Percentiles rank a stretch among this genome's conserved stretches.
Conservation (phyloP, 2,797 vertebrate species). For the Chiroxiphia lanceolata region DNA sequence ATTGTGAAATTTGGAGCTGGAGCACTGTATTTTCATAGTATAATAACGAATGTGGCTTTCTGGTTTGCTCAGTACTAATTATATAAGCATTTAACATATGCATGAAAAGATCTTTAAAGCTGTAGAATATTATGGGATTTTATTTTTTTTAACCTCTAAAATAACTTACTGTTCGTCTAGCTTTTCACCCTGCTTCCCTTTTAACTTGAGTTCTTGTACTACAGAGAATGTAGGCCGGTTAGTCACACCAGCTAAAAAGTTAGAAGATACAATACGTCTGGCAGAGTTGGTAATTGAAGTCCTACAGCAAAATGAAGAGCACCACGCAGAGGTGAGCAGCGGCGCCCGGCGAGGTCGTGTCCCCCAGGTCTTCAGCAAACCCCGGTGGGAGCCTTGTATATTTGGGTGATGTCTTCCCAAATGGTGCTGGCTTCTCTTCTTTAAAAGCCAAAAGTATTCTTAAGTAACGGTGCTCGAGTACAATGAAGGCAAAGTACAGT, state of each 20-base stretch:
- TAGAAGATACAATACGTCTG: slow-evolving; percentile 97
- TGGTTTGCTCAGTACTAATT: slow-evolving; percentile 80
- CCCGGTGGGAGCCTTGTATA: not conserved
- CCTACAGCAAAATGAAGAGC: slow-evolving; percentile 97
- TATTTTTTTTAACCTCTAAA: slow-evolving; percentile 52
- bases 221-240: slow-evolving; percentile 98
- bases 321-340: slow-evolving; percentile 94
- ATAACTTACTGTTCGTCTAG: slow-evolving; percentile 67
- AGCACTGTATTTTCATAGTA: slow-evolving; percentile 79
- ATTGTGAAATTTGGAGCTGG: slow-evolving; percentile 73
- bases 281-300: slow-evolving; percentile 98
- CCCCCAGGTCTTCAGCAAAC: not conserved
- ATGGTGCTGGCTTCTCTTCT: not conserved
- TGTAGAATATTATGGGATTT: slow-evolving; percentile 63
- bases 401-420: not conserved
- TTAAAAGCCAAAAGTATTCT: not conserved
- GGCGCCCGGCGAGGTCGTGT: not conserved
- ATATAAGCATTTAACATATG: slow-evolving; percentile 79
- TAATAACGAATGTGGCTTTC: slow-evolving; percentile 76
- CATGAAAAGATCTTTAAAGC: slow-evolving; percentile 75
- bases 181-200: slow-evolving; percentile 67
- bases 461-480: not conserved
- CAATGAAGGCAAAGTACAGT: not conserved
- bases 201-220: slow-evolving; percentile 89
- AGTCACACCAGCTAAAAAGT: slow-evolving; percentile 98